phyloP scores from a whole-genome alignment of 1,140 invertebrate species.

The Drosophila nigrodunni region DNA sequence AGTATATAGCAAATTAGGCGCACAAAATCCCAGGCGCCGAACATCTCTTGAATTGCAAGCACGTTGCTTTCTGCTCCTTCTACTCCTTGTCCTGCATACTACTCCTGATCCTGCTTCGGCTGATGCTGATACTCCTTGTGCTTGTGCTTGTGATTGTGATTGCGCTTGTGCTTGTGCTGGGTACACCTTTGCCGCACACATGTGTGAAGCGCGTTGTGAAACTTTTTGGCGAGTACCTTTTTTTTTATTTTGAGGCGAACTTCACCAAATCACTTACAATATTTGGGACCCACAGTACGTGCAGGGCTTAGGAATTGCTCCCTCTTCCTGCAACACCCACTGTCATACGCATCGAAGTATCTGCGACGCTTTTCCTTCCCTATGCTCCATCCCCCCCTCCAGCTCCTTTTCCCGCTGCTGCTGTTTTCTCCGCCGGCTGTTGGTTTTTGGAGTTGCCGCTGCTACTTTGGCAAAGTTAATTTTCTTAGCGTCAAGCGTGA shows the following conservation, averaged over 20 bases:
- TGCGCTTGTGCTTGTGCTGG: conserved; percentile 10
- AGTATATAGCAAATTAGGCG: conserved; percentile 77
- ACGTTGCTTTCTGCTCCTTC: conserved; percentile 54
- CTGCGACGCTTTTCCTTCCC: conserved; percentile 29
- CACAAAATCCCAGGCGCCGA: conserved; percentile 50
- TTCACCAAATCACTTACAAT: conserved; percentile 82
- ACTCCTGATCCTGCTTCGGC: neutral
- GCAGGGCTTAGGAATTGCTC: conserved; percentile 73
- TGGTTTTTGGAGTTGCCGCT: conserved; percentile 70
- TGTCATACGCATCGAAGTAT: conserved; percentile 80
- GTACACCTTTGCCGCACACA: conserved; percentile 59
- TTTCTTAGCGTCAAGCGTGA: conserved; percentile 83
- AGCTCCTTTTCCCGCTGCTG: conserved; percentile 9
- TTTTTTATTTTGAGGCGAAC: conserved; percentile 41
- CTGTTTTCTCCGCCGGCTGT: conserved; percentile 60
- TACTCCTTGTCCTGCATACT: conserved; percentile 15
- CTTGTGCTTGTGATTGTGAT: neutral
- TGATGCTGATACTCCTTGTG: conserved; percentile 1
- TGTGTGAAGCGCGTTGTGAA: conserved; percentile 37
- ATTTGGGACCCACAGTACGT: conserved; percentile 79
- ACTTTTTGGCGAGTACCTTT: conserved; percentile 43
- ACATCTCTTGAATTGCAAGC: conserved; percentile 67
- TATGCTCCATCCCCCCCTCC: neutral
- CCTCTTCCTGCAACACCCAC: conserved; percentile 36
- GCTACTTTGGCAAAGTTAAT: conserved; percentile 77